Base-by-base conservation (phyloP, 2,113 vertebrate species). In the Prolemur simus region DNA sequence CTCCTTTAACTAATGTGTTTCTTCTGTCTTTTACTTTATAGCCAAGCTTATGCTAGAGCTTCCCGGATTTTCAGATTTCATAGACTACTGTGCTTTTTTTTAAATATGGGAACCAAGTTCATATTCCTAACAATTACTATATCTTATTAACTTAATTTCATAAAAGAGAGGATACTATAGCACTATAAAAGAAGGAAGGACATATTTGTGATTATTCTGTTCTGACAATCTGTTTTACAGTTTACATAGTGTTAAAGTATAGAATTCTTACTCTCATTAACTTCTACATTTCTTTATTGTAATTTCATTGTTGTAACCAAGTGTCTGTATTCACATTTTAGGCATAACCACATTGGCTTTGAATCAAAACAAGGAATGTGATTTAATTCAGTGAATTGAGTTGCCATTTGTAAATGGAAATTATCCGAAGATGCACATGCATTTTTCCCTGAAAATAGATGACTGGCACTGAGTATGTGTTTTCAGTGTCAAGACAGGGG, bases 401-500 rank as follows among this genome's bases (percentile, higher is more conserved):
- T 96, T 98, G 97, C 97, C 95, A 97, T 76, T 96, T 94, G 76
- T 97, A 97, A 92, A 97, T 98, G 97, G 97, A 98, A 98, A 92
- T 93, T 94, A 92, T 98, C 95, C 96, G 71, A 92, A 98, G 97
- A 98, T 0, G 0, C 97, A 96, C 96, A 95, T 94, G 94, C 89
- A 91, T 97, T 98, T 76, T 97, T 96, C 96, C 97, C 95, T 96
- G 95, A 96, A 98, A 97, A 98, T 96, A 98, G 96, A 94, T 97
- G 97, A 89, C 95, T 98, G 98, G 98, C 97, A 97, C 83, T 47
- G 78, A 98, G 34, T 97, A 29, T 25, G 76, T 98, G 98, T 98
- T 98, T 98, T 97, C 95, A 84, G 97, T 98, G 98, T 98, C 98
- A 97, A 69, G 98, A 94, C 92, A 98, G 5, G 94, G 96, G 96